Evolutionary conservation across 2,113 vertebrate genomes (phyloP).

Genomic region (Colius striatus): DNA sequence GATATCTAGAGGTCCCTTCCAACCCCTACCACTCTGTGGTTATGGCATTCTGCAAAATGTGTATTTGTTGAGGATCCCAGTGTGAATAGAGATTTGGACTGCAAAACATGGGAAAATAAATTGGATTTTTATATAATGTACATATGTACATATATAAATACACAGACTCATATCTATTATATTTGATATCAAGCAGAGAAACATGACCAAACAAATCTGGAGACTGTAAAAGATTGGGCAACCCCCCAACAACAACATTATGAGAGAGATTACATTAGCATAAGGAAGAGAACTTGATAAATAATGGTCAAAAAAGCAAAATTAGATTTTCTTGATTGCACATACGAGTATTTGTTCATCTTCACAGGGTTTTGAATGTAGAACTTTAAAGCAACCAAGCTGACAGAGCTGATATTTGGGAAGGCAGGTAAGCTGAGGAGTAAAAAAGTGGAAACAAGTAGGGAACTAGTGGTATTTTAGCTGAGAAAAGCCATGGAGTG

Average conservation of each 20-base stretch:
- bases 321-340: neutral
- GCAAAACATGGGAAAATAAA: neutral
- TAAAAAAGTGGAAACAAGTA: neutral
- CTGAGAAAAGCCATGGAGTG: neutral
- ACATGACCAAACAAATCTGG: neutral
- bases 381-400: neutral
- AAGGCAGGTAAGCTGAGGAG: neutral
- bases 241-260: neutral
- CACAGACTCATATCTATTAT: neutral
- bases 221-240: neutral
- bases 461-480: neutral
- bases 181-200: neutral
- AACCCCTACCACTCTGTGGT: too few relatives aligned
- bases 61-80: neutral
- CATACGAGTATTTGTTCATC: neutral
- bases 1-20: too few relatives aligned
- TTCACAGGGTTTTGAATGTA: neutral
- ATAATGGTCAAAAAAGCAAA: neutral
- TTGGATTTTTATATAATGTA: neutral
- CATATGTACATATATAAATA: neutral
- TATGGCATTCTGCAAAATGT: too few relatives aligned
- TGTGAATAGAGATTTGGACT: neutral
- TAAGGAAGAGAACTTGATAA: neutral
- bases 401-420: neutral
- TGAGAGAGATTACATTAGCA: neutral